Conservation (phyloP, 2,113 vertebrate genomes). For the Hipposideros armiger region DNA sequence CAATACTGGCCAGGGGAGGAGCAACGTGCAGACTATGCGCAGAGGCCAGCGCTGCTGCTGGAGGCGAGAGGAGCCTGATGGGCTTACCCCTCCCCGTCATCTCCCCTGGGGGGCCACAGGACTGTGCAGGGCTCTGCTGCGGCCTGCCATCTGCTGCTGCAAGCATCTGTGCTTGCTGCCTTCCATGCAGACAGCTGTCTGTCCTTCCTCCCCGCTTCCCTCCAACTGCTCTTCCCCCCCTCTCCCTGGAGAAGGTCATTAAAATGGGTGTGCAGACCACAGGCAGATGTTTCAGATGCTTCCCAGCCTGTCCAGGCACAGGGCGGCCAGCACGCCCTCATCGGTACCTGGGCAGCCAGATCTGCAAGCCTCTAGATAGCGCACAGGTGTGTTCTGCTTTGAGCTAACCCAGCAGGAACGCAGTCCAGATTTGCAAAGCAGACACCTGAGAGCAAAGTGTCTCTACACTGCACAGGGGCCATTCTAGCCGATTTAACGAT, state of each 20-base stretch:
- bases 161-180: constrained; percentile 71
- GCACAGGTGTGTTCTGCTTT: background rate
- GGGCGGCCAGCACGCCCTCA: background rate
- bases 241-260: background rate
- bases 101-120: constrained; percentile 46
- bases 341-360: background rate
- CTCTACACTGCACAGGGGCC: background rate
- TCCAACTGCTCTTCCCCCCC: background rate
- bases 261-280: background rate
- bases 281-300: background rate
- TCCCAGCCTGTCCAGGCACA: background rate
- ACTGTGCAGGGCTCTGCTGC: constrained; percentile 21
- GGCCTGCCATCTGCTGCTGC: constrained; percentile 77
- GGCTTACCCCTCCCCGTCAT: constrained; percentile 39
- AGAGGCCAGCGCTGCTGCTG: background rate
- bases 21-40: background rate
- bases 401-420: background rate
- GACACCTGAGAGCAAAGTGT: background rate
- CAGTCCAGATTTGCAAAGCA: background rate
- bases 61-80: background rate
- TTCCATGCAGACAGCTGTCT: constrained; percentile 54
- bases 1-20: background rate
- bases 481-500: background rate
- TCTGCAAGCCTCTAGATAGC: rapidly evolving
- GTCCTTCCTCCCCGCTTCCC: constrained; percentile 56